phyloP scores from a whole-genome alignment of 1,140 invertebrate species.

The Achatina immaculata region DNA sequence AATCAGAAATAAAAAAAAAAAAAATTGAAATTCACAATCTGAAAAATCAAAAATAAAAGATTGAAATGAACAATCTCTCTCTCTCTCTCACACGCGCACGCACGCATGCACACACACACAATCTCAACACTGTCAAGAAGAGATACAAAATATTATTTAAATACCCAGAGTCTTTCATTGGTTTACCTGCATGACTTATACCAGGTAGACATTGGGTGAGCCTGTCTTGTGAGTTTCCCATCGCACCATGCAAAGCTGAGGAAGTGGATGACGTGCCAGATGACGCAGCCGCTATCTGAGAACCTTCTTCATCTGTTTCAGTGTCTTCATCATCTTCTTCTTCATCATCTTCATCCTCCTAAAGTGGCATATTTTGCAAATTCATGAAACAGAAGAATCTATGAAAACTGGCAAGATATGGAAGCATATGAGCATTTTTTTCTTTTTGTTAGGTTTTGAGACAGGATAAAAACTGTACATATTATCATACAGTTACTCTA shows the following conservation, averaged over 20 bases:
- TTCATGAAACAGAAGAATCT: background rate
- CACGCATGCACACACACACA: background rate
- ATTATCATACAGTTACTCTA: background rate
- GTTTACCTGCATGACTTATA: background rate
- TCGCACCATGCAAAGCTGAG: background rate
- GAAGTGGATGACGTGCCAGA: background rate
- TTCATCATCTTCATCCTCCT: constrained; percentile 15
- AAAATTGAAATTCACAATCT: too few species aligned
- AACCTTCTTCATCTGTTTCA: constrained; percentile 36
- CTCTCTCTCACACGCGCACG: too few species aligned
- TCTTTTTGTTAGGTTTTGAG: background rate
- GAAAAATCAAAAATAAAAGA: too few species aligned
- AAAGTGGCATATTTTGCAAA: background rate
- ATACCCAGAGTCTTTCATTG: background rate
- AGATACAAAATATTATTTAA: background rate
- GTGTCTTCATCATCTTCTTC: constrained; percentile 30
- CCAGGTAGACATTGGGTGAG: background rate
- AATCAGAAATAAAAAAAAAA: too few species aligned
- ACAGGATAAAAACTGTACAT: background rate
- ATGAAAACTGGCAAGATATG: background rate
- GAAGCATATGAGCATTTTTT: background rate
- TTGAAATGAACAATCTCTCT: too few species aligned
- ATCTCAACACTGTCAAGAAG: background rate
- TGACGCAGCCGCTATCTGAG: background rate
- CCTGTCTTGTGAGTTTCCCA: constrained; percentile 5